These are phyloP conservation scores for Cecropterus lyciades DNA, from an alignment of 1,140 invertebrate species.

Conservation along the genomic window DNA sequence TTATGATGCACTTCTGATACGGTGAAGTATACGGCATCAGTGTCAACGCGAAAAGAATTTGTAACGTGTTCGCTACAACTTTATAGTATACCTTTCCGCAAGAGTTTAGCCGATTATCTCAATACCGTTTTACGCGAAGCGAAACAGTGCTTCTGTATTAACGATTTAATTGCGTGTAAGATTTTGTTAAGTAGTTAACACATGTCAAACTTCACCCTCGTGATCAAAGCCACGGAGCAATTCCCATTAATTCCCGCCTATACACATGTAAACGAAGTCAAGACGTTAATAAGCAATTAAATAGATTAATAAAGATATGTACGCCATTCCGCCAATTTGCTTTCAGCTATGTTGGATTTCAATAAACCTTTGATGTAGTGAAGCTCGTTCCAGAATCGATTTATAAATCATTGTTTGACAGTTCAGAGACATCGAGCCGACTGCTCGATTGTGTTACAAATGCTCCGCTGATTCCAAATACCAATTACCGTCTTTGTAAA, in stretches of 20 bases:
- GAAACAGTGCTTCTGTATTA: conserved; percentile 21
- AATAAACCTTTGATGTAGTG: conserved; percentile 67
- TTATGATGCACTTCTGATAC: conserved; percentile 40
- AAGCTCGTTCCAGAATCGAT: conserved; percentile 60
- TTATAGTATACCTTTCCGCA: background rate
- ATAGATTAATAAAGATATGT: conserved; percentile 78
- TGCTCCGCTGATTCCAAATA: conserved; percentile 25
- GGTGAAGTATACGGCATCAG: conserved; percentile 32
- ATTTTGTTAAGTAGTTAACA: conserved; percentile 48
- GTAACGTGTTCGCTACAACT: conserved; percentile 8
- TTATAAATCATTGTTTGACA: conserved; percentile 75
- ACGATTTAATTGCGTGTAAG: conserved; percentile 37
- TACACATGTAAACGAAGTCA: conserved; percentile 67
- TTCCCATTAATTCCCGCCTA: conserved; percentile 63
- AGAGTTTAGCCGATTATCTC: conserved; percentile 18
- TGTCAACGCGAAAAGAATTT: conserved; percentile 27
- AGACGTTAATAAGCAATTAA: conserved; percentile 78
- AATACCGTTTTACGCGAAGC: conserved; percentile 15
- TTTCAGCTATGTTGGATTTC: conserved; percentile 57
- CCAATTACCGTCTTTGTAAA: conserved; percentile 16
- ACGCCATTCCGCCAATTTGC: conserved; percentile 67
- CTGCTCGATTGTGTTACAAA: conserved; percentile 52
- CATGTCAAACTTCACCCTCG: conserved; percentile 44
- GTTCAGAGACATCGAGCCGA: conserved; percentile 54
- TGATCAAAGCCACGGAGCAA: conserved; percentile 59